Evolutionary conservation across 2,888 invertebrate genomes (phyloP).

Genomic region (Fragum whitleyi): DNA sequence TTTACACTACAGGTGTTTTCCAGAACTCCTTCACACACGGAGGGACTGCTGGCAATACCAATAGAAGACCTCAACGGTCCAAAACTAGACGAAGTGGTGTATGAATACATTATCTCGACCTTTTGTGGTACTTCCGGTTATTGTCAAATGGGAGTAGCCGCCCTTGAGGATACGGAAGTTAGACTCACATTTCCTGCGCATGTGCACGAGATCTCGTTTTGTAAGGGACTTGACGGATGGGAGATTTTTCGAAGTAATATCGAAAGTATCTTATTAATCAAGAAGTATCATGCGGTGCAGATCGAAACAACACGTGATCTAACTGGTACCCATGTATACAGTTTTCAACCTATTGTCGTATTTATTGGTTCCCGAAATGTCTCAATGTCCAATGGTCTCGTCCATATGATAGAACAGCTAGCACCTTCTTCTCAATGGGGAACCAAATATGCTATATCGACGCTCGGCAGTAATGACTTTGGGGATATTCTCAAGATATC

Average conservation of each 20-base stretch:
- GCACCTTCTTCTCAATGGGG: conserved; percentile 50
- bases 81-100: neutral
- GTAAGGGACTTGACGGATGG: neutral
- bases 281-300: conserved; percentile 41
- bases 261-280: conserved; percentile 16
- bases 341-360: conserved; percentile 44
- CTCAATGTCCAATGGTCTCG: neutral
- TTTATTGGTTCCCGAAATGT: conserved; percentile 52
- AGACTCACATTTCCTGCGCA: neutral
- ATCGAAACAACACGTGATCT: conserved; percentile 48
- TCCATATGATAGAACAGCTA: conserved; percentile 53
- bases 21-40: conserved; percentile 9
- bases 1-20: conserved; percentile 50
- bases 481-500: conserved; percentile 52
- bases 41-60: conserved; percentile 49
- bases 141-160: conserved; percentile 53
- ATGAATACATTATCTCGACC: conserved; percentile 41
- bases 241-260: conserved; percentile 9
- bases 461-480: conserved; percentile 21
- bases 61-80: conserved; percentile 17
- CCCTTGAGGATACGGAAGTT: conserved; percentile 22
- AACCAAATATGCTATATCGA: conserved; percentile 29
- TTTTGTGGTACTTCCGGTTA: conserved; percentile 52
- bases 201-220: conserved; percentile 6
- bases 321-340: conserved; percentile 47